Percentiles rank a stretch among this genome's conserved stretches.
Evolutionary conservation across 1,140 invertebrate genomes (phyloP).

Genomic region (Himalopsyche phryganea): DNA sequence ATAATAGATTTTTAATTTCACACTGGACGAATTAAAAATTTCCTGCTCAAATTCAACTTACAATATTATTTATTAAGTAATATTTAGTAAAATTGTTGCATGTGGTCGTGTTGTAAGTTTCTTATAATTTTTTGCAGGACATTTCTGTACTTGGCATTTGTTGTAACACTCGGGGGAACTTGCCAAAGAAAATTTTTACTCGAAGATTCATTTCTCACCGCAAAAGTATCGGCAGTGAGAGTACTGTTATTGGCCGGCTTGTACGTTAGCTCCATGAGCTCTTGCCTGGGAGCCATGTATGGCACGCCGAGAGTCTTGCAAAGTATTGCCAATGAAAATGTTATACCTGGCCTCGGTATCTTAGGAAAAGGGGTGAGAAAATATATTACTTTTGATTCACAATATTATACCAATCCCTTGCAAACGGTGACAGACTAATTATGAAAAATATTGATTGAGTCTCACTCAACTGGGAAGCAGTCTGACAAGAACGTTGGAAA

Average conservation of each 20-base stretch:
- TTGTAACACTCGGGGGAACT: constrained; percentile 84
- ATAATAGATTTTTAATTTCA: too few relatives aligned
- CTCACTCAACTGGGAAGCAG: too few relatives aligned
- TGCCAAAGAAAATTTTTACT: constrained; percentile 71
- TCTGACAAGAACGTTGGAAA: too few relatives aligned
- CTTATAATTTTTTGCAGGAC: constrained; percentile 61
- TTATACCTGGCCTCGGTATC: constrained; percentile 82
- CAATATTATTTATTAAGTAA: too few relatives aligned
- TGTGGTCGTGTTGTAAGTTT: too few relatives aligned
- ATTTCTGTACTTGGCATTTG: constrained; percentile 86
- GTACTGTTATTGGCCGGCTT: constrained; percentile 84
- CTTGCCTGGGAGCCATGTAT: constrained; percentile 91
- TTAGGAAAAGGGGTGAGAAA: constrained; percentile 82
- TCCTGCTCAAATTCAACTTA: too few relatives aligned
- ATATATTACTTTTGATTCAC: neutral
- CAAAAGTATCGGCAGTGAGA: constrained; percentile 78
- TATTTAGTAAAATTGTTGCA: too few relatives aligned
- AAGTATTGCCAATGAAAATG: constrained; percentile 92
- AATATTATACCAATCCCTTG: too few relatives aligned
- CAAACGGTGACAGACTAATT: too few relatives aligned
- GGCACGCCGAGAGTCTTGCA: constrained; percentile 92
- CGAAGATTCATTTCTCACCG: constrained; percentile 85
- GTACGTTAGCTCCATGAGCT: constrained; percentile 93
- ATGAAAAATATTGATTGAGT: too few relatives aligned
- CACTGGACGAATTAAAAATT: too few relatives aligned